Evolutionary conservation across 2,113 vertebrate genomes (phyloP), one percentile per base, ranked within the genome.

Genomic region (Uria aalge): DNA sequence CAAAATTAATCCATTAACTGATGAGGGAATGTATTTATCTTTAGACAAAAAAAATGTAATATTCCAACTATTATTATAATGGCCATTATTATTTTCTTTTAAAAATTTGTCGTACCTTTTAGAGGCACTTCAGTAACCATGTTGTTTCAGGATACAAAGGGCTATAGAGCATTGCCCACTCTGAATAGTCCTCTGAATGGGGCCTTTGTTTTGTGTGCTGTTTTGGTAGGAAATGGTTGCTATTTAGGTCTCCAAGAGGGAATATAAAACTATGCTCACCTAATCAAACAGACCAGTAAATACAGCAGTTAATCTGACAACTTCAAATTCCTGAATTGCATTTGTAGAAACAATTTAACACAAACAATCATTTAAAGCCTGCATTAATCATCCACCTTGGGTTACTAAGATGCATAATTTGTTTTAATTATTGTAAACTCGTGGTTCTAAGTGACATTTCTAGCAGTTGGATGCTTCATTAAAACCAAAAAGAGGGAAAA

Each of bases 181-280:
- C 71, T 73, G 92, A 94, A 87, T 15, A 95, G 89, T 85, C 67
- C 91, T 91, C 85, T 99, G 98, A 99, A 99, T 98, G 98, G 96
- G 94, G 92, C 98, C 98, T 99, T 99, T 99, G 99, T 99, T 98
- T 98, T 93, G 90, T 50, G 93, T 55, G 98, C 97, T 99, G 98
- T 99, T 99, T 99, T 98, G 97, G 98, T 98, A 98, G 98, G 98
- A 99, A 99, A 99, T 98, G 98, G 98, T 98, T 98, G 98, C 98
- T 98, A 98, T 99, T 99, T 99, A 98, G 98, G 97, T 98, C 98
- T 98, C 98, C 98, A 98, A 98, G 98, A 97, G 99, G 99, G 99
- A 99, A 99, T 99, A 99, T 98, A 99, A 99, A 98, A 98, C 98
- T 98, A 98, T 97, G 98, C 98, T 98, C 99, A 99, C 98, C 99